Evolutionary conservation across 2,797 vertebrate genomes (phyloP), one percentile per base, ranked within the genome.

Genomic region (Buphagus erythrorhynchus): DNA sequence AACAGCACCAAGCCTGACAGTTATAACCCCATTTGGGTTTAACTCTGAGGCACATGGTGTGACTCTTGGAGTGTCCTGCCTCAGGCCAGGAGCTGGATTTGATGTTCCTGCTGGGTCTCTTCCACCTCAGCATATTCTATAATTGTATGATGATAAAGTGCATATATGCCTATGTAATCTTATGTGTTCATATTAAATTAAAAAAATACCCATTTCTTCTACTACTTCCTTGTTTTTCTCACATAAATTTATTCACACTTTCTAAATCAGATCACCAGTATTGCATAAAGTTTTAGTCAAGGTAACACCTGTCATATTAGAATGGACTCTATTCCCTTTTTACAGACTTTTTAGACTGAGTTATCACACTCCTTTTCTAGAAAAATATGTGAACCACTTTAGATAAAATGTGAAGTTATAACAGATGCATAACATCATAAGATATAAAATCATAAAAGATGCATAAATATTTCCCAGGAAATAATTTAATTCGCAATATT

Each of bases 31-130:
- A 2, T 54, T 46, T 40, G 16, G 13, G 10, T 28, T 49, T 49
- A n/a, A 43, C 14, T 46, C 24, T 61, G 7, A 38, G 24, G 7
- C 19, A 46, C 2, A 4, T 17, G 7, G 8, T 61, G 13, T 35
- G 29, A 35, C 35, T 24, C 38, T 46, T 46, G 29, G 5, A 12
- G 25, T 21, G 25, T 54, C 18, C 13, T 46, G 2, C 0, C 0
- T n/a, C 25, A 17, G 12, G 6, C 9, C 17, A 42, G 21, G 40
- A 48, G 25, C 1, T 59, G 20, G 16, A 46, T 15, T 31, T 1
- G 0, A 12, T 38, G 11, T 35, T 46, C 21, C 5, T 35, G 3
- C 19, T 46, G 40, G 5, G 3, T 42, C 8, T 54, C 31, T 74
- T 68, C 35, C 25, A 54, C 14, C 8, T 48, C 31, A 48, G 10